Percentiles rank a stretch among this genome's conserved stretches.
Conservation (phyloP, 2,113 vertebrate species). For the Danionella cerebrum region DNA sequence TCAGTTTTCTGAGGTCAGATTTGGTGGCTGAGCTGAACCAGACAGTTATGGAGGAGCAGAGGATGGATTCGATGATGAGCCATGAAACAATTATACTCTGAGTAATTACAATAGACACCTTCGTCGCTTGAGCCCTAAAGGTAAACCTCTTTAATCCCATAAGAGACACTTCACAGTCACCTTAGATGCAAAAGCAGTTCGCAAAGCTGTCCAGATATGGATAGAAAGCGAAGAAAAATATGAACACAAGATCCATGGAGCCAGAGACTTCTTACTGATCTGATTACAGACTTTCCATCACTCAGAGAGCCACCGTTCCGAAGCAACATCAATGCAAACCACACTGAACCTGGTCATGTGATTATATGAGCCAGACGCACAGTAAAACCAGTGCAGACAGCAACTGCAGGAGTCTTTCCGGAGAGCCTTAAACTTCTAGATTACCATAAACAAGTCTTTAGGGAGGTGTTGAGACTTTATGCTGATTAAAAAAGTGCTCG, state of each 20-base stretch:
- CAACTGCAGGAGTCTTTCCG: not conserved
- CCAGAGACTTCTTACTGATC: constrained; percentile 56
- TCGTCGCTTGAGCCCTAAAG: too few relatives aligned
- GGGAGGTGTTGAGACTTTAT: constrained; percentile 26
- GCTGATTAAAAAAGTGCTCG: constrained; percentile 17
- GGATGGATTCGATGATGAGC: too few relatives aligned
- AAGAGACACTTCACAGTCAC: not conserved
- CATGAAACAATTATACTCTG: too few relatives aligned
- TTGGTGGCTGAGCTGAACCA: too few relatives aligned
- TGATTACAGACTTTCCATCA: constrained; percentile 51
- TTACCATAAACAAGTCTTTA: constrained; percentile 17
- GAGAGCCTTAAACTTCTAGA: constrained; percentile 15
- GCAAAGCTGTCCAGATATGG: constrained; percentile 31
- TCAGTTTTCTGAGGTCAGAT: too few relatives aligned
- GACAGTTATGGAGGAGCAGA: too few relatives aligned
- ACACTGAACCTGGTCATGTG: constrained; percentile 18
- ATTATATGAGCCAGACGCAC: constrained; percentile 4
- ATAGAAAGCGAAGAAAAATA: constrained; percentile 48
- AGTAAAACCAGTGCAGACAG: constrained; percentile 6
- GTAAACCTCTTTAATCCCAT: not conserved
- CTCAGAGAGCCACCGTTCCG: constrained; percentile 41
- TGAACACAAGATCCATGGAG: constrained; percentile 52
- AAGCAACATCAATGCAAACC: not conserved
- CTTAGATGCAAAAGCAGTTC: constrained; percentile 1
- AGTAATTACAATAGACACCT: too few relatives aligned